phyloP scores from a whole-genome alignment of 2,797 vertebrate genomes.

The Bucorvus abyssinicus region DNA sequence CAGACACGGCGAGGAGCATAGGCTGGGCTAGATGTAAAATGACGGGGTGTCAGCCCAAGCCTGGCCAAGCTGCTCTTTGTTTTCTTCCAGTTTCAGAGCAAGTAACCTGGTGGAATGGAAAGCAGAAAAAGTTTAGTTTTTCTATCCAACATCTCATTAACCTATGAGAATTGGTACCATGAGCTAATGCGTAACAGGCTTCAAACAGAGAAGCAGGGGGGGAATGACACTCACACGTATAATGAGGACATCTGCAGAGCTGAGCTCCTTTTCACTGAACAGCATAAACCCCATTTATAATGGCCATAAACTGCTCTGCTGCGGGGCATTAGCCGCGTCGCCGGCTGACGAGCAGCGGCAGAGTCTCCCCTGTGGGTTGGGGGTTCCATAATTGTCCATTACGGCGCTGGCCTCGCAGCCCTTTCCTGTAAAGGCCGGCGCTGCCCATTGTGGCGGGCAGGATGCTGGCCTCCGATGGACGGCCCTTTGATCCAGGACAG shows the following conservation, averaged over 20 bases:
- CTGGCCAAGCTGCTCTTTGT: background rate
- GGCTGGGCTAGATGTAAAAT: background rate
- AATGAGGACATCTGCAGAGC: constrained; percentile 48
- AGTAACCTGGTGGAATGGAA: background rate
- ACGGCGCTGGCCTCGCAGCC: background rate
- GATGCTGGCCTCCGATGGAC: constrained; percentile 29
- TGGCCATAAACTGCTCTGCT: constrained; percentile 56
- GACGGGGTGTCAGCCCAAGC: fast-evolving
- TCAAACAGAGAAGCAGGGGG: background rate
- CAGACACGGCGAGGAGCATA: background rate
- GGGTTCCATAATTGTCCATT: constrained; percentile 26
- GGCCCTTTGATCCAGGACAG: constrained; percentile 39
- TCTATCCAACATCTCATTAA: background rate
- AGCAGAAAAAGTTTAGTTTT: background rate
- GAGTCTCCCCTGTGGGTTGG: constrained; percentile 11
- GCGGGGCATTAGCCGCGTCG: background rate
- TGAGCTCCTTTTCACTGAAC: constrained; percentile 23
- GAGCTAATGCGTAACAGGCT: background rate
- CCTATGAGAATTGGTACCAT: background rate
- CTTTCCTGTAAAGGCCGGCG: constrained; percentile 11
- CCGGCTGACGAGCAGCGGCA: constrained; percentile 24
- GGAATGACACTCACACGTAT: background rate
- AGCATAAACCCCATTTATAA: constrained; percentile 44
- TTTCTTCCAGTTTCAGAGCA: background rate
- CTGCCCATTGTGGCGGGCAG: constrained; percentile 21